Percentiles rank a stretch among this genome's conserved stretches.
Conservation (phyloP, 2,113 vertebrate species). For the Elephas maximus region DNA sequence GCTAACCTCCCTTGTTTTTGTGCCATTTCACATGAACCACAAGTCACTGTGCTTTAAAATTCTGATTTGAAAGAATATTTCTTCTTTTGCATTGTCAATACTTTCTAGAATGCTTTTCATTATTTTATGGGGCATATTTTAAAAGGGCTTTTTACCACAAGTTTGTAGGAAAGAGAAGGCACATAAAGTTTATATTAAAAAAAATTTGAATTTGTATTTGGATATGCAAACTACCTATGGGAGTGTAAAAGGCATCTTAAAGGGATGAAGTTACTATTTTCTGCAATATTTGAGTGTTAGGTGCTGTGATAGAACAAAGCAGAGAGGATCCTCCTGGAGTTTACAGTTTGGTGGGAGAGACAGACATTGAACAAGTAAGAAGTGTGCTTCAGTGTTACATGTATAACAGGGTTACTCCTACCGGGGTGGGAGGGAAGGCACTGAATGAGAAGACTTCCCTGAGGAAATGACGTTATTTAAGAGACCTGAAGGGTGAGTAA, state of each 20-base stretch:
- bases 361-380: neutral
- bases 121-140: constrained; percentile 21
- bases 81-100: neutral
- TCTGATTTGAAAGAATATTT: neutral
- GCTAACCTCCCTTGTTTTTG: neutral
- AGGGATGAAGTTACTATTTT: neutral
- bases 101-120: neutral
- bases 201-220: constrained; percentile 23
- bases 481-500: constrained; percentile 3
- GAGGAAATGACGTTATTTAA: neutral
- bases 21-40: neutral
- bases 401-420: neutral
- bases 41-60: constrained; percentile 46
- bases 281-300: neutral
- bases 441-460: neutral
- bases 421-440: neutral
- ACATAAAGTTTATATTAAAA: constrained; percentile 1
- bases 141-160: neutral
- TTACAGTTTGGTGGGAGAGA: neutral
- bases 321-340: neutral
- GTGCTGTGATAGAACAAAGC: neutral
- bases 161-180: constrained; percentile 1
- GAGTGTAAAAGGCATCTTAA: neutral
- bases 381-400: neutral
- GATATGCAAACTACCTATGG: neutral